These are phyloP conservation scores for Platorchestia sp. DNA, from an alignment of 1,140 invertebrate species.

Conservation along the genomic window DNA sequence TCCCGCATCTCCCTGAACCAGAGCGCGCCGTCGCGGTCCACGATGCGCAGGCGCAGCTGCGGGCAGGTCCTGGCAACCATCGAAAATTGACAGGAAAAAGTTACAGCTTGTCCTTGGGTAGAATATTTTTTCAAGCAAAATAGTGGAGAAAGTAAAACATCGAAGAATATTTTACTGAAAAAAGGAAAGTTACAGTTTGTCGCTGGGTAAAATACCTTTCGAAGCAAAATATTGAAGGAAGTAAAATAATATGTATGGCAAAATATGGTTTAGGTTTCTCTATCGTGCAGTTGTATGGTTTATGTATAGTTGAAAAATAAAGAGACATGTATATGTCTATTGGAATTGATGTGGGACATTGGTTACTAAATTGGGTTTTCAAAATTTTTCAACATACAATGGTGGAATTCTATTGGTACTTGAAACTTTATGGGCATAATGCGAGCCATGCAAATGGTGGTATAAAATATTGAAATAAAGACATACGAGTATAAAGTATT, in stretches of 20 bases:
- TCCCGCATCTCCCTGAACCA: not conserved
- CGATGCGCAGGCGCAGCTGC: conserved; percentile 5
- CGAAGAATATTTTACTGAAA: not conserved
- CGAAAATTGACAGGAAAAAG: not conserved
- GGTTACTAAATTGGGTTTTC: too few species aligned
- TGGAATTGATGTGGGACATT: too few species aligned
- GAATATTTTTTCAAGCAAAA: not conserved
- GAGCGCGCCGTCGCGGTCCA: not conserved
- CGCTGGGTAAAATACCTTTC: not conserved
- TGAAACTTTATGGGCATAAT: too few species aligned
- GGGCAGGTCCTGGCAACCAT: not conserved
- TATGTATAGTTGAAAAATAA: too few species aligned
- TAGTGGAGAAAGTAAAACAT: not conserved
- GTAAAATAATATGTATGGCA: not conserved
- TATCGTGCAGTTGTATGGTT: too few species aligned
- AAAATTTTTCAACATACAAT: too few species aligned
- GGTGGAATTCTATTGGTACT: too few species aligned
- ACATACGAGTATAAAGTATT: too few species aligned
- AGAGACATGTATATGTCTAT: too few species aligned
- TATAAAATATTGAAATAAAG: too few species aligned
- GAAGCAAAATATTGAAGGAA: not conserved
- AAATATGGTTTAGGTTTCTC: too few species aligned
- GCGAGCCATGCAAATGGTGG: too few species aligned
- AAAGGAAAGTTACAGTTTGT: not conserved
- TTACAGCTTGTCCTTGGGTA: not conserved